These are phyloP conservation scores for Hypercompe scribonia DNA, from an alignment of 2,888 invertebrate species.

Conservation along the genomic window DNA sequence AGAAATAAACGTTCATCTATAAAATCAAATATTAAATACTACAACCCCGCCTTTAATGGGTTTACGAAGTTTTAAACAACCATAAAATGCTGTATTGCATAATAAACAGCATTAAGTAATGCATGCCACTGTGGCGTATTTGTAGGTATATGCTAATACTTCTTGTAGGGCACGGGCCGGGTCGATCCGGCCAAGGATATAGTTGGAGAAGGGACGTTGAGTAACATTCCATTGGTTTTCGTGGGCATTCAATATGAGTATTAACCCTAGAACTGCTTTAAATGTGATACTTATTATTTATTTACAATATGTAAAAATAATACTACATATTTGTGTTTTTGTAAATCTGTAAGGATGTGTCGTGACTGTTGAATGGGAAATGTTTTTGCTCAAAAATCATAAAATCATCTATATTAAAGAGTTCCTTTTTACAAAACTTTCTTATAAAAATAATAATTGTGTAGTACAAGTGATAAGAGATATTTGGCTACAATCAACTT, in stretches of 20 bases:
- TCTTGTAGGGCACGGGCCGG: conserved; percentile 55
- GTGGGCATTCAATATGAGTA: conserved; percentile 49
- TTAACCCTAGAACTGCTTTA: conserved; percentile 9
- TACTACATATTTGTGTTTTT: too few relatives aligned
- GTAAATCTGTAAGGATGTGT: too few relatives aligned
- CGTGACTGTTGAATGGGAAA: too few relatives aligned
- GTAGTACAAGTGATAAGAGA: too few relatives aligned
- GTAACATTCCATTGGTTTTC: conserved; percentile 61
- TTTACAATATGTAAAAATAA: neutral
- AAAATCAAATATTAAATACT: neutral
- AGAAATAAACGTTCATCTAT: neutral
- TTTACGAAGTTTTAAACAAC: conserved; percentile 1
- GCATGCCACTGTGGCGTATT: conserved; percentile 43
- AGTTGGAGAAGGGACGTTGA: conserved; percentile 66
- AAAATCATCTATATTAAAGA: too few relatives aligned
- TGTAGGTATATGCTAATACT: conserved; percentile 58
- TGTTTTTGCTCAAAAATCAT: too few relatives aligned
- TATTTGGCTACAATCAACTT: too few relatives aligned
- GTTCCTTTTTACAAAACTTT: too few relatives aligned
- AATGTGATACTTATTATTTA: neutral
- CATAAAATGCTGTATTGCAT: conserved; percentile 30
- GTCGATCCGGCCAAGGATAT: conserved; percentile 65
- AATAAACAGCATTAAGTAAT: conserved; percentile 46
- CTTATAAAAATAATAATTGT: too few relatives aligned
- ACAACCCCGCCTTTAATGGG: neutral